These are phyloP conservation scores for Passerculus sandwichensis DNA, from an alignment of 2,797 vertebrate genomes.

Conservation along the genomic window DNA sequence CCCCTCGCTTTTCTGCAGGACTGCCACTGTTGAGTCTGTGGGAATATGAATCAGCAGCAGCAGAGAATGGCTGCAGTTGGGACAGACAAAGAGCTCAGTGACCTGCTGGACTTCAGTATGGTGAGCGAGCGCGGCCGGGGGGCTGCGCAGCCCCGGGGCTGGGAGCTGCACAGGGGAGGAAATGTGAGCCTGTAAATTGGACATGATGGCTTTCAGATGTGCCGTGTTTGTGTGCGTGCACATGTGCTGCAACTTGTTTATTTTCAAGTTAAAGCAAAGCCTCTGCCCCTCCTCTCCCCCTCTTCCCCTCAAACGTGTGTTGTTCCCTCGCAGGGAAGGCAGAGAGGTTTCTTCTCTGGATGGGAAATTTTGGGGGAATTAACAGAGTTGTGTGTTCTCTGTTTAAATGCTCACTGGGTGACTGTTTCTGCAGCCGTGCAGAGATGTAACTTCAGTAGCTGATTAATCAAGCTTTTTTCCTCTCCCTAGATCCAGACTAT, in stretches of 20 bases:
- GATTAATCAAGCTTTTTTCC: constrained; percentile 37
- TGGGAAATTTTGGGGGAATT: constrained; percentile 6
- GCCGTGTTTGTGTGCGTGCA: constrained; percentile 51
- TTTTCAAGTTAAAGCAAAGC: constrained; percentile 53
- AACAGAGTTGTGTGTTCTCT: background rate
- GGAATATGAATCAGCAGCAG: constrained; percentile 84
- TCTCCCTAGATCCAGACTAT: constrained; percentile 22
- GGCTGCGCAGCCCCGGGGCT: constrained; percentile 11
- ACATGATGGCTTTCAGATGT: constrained; percentile 58
- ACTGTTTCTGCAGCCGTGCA: background rate
- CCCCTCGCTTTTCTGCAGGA: constrained; percentile 71
- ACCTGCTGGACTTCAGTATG: constrained; percentile 99
- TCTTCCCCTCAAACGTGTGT: background rate
- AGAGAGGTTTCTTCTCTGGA: background rate
- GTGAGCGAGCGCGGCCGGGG: constrained; percentile 79
- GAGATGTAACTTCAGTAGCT: constrained; percentile 38
- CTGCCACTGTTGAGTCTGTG: constrained; percentile 48
- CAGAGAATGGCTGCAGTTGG: constrained; percentile 98
- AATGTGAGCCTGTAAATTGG: constrained; percentile 63
- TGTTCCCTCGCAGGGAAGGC: background rate
- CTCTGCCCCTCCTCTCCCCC: background rate
- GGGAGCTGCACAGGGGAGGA: constrained; percentile 61
- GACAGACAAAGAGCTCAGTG: constrained; percentile 99
- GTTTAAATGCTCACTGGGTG: background rate
- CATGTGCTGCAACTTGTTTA: constrained; percentile 67